A percentile compares a stretch with the other conserved stretches of the same genome.
Conservation (phyloP, 2,113 vertebrate species). For the Puffinus mauretanicus region DNA sequence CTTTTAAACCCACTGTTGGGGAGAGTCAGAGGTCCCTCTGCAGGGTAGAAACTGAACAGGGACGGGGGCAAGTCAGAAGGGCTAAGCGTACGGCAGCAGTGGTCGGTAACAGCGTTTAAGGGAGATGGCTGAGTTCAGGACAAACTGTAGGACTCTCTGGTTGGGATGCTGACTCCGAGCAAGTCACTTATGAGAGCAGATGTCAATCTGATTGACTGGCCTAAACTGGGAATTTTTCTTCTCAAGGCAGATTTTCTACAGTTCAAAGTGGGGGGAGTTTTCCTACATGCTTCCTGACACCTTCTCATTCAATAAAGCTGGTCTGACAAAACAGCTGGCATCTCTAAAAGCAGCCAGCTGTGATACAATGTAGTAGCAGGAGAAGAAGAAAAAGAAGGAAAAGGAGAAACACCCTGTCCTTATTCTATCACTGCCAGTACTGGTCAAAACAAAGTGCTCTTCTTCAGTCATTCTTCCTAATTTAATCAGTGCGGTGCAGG, state of each 20-base stretch:
- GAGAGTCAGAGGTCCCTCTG: not conserved
- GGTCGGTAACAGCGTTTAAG: not conserved
- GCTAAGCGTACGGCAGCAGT: not conserved
- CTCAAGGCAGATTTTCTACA: not conserved
- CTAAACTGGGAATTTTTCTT: not conserved
- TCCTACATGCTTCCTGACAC: not conserved
- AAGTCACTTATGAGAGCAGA: not conserved
- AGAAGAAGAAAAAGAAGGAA: not conserved
- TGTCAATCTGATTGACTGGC: not conserved
- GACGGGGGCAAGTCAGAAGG: not conserved
- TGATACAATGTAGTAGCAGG: not conserved
- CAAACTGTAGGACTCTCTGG: not conserved
- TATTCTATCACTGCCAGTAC: not conserved
- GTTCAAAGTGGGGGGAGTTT: not conserved
- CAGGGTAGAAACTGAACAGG: not conserved
- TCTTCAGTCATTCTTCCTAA: not conserved
- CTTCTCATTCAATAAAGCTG: not conserved
- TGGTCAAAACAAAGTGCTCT: not conserved
- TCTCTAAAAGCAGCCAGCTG: not conserved
- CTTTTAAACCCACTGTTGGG: not conserved
- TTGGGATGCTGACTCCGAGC: not conserved
- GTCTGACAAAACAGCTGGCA: not conserved
- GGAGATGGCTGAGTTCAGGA: not conserved
- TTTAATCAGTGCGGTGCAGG: not conserved
- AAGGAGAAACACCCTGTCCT: not conserved